Evolutionary conservation across 2,113 vertebrate species (phyloP).

Genomic region (Rhynchomys soricoides): DNA sequence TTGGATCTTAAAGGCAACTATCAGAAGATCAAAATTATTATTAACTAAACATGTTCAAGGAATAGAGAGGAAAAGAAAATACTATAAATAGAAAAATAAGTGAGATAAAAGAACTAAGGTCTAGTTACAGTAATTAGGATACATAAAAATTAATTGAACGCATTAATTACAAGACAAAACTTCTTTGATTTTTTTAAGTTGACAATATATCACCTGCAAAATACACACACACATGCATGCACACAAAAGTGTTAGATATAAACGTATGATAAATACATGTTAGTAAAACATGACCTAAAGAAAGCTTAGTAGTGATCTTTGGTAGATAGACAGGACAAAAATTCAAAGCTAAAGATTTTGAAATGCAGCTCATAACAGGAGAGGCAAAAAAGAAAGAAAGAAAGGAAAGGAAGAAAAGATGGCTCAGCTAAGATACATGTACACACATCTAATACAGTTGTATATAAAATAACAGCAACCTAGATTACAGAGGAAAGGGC

Average conservation of each 20-base stretch:
- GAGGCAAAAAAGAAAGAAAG: no score
- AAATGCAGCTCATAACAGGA: slow-evolving; percentile 9
- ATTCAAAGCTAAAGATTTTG: slow-evolving; percentile 4
- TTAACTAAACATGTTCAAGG: neutral
- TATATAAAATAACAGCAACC: neutral
- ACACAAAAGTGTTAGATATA: neutral
- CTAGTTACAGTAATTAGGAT: slow-evolving; percentile 12
- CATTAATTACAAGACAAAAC: slow-evolving; percentile 3
- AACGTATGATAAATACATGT: neutral
- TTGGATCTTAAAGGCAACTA: neutral
- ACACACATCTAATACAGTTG: neutral
- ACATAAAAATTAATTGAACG: slow-evolving; percentile 20
- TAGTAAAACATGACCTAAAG: neutral
- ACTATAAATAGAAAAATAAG: neutral
- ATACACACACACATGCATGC: neutral
- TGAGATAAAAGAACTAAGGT: neutral
- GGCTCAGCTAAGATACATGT: neutral
- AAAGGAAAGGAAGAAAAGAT: no score
- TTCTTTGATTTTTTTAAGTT: neutral
- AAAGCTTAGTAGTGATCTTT: neutral
- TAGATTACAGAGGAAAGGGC: neutral
- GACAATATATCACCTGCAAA: neutral
- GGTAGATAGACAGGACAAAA: neutral
- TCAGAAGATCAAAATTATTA: slow-evolving; percentile 33
- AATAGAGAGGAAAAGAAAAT: neutral